These are phyloP conservation scores for Nibea albiflora DNA, from an alignment of 2,113 vertebrate species.

Conservation along the genomic window DNA sequence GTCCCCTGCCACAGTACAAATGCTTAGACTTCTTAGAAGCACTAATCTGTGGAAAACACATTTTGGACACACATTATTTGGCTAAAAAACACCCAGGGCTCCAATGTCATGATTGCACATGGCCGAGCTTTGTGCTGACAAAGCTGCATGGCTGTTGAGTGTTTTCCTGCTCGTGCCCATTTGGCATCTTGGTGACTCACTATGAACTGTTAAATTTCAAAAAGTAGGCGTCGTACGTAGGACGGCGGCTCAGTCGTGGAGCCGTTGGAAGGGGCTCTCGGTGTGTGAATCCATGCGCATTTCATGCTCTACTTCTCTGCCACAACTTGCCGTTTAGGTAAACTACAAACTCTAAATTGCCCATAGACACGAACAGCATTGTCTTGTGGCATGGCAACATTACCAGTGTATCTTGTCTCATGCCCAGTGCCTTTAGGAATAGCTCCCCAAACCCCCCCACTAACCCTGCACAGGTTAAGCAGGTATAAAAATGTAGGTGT, in stretches of 20 bases:
- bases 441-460: conserved; percentile 1
- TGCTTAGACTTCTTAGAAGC: not conserved
- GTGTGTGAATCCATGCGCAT: conserved; percentile 1
- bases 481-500: conserved; percentile 4
- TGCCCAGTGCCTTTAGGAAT: not conserved
- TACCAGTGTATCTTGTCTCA: conserved; percentile 3
- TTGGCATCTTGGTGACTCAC: conserved; percentile 22
- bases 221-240: not conserved
- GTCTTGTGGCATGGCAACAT: conserved; percentile 24
- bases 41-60: conserved; percentile 9
- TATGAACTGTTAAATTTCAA: conserved; percentile 19
- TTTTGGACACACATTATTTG: not conserved
- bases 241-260: not conserved
- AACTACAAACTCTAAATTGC: conserved; percentile 29
- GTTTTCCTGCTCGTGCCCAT: not conserved
- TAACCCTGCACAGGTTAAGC: conserved; percentile 9
- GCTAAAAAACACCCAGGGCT: conserved; percentile 16
- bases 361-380: conserved; percentile 9
- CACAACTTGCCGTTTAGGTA: not conserved
- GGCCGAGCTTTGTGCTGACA: conserved; percentile 15
- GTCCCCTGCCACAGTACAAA: not conserved
- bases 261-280: not conserved
- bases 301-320: not conserved
- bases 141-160: not conserved
- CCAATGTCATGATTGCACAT: conserved; percentile 10